Percentiles rank a stretch among this genome's conserved stretches.
These are phyloP conservation scores for Dysdera silvatica DNA, from an alignment of 1,140 invertebrate genomes.

Conservation along the genomic window DNA sequence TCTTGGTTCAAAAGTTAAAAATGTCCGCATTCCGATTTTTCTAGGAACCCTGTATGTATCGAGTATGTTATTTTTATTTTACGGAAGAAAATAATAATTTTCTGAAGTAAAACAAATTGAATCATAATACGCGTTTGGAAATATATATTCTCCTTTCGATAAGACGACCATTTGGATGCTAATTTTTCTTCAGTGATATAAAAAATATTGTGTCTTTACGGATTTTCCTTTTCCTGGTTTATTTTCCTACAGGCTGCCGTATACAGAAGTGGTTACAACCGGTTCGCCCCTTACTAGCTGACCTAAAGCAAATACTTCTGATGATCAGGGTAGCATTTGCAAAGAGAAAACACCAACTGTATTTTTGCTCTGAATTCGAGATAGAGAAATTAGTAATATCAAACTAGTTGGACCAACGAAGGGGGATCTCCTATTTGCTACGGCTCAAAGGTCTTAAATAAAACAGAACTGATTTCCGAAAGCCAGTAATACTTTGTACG, in stretches of 20 bases:
- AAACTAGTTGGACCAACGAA: too few relatives aligned
- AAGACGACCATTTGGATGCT: conserved; percentile 14
- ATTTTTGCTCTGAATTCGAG: too few relatives aligned
- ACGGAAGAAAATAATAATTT: not conserved
- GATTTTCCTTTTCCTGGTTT: not conserved
- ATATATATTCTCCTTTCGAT: conserved; percentile 1
- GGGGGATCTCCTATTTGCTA: too few relatives aligned
- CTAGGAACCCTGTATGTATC: too few relatives aligned
- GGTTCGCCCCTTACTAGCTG: conserved; percentile 83
- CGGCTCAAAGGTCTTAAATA: too few relatives aligned
- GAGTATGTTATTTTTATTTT: not conserved
- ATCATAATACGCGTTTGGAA: conserved; percentile 8
- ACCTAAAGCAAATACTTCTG: conserved; percentile 9
- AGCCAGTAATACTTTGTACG: too few relatives aligned
- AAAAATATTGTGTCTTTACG: not conserved
- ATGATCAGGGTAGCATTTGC: too few relatives aligned
- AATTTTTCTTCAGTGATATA: conserved; percentile 39
- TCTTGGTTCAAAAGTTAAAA: too few relatives aligned
- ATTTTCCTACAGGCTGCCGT: conserved; percentile 63
- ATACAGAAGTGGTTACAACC: conserved; percentile 89
- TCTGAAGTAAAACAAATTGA: conserved; percentile 6
- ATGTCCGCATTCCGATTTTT: too few relatives aligned
- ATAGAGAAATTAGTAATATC: too few relatives aligned
- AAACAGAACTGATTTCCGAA: too few relatives aligned
- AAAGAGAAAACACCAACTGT: too few relatives aligned